Evolutionary conservation across 2,797 vertebrate genomes (phyloP), one percentile per base, ranked within the genome.

Genomic region (Clarias platycephalus): DNA sequence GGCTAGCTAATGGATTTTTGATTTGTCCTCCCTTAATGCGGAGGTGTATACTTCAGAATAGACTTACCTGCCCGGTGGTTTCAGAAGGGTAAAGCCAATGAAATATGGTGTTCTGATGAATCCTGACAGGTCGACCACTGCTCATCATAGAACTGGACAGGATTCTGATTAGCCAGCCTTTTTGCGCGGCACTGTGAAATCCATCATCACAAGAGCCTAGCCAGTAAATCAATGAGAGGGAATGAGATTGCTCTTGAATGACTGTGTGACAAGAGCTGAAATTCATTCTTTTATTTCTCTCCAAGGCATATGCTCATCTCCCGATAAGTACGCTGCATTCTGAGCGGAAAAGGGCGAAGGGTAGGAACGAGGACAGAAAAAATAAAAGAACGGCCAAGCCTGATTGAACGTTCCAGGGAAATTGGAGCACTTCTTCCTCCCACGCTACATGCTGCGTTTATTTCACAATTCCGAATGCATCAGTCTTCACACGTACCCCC

Each of bases 121-220:
- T 77, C 40, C 22, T 64, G 82, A 85, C 71, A 68, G 71, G 10
- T 68, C 85, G 71, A 72, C 58, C 60, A 83, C 81, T 57, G 80
- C 80, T 87, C 85, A 86, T 88, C 85, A 70, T 31, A 63, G 76
- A 62, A 34, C 40, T 72, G 60, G 78, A 87, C 67, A 82, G 83
- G 10, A 84, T 44, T 81, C 81, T 81, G 84, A 89, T 91, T 86
- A 88, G 82, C 60, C 72, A 66, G 53, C 77, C 86, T 86, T 87
- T 90, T 88, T 49, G 57, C 37, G 81, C 81, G 83, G 86, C 86
- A 72, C 81, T 24, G 44, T 31, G 85, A 90, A 86, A 92, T 92
- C 89, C 86, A 90, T 92, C 91, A 91, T 74, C 37, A 81, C 44
- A 13, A 72, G 75, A 83, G 77, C 86, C 72, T 87, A 31, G 75